Evolutionary conservation across 2,797 vertebrate species (phyloP), one percentile per base, ranked within the genome.

Genomic region (Sebastes dallii): DNA sequence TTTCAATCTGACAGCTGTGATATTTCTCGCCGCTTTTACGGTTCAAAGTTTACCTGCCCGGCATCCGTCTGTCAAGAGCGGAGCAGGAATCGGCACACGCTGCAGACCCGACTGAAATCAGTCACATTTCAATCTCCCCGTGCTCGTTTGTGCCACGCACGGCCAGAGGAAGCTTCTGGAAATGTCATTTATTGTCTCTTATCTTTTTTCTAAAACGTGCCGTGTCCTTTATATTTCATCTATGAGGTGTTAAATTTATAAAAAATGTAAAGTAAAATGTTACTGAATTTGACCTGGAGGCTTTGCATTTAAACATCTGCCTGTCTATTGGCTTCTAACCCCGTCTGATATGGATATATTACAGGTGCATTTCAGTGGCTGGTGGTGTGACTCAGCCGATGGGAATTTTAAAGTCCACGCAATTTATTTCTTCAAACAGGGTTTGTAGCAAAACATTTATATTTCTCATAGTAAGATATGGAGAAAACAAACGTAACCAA

Each of bases 1-100:
- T 50, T 22, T 65, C 58, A 58, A 18, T 14, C 27, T 66, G 61
- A 74, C 75, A 30, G 66, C 62, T 69, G 70, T 65, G 70, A 66
- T 56, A 61, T 81, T 83, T 84, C 34, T 3, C 22, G n/a, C 64
- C 42, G 69, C 54, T 84, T 77, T 77, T 67, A 46, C 78, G 66
- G 56, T 80, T 74, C 14, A n/a, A 59, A 70, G 13, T 66, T 69
- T 9, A 79, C 83, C 67, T 42, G 34, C 54, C 22, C 16, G 8
- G 42, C 42, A 46, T 50, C 67, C 18, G 18, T 66, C 64, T 52
- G 77, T 72, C 72, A 76, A 76, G 68, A 25, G 11, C n/a, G 12
- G 54, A 65, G 18, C 62, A 72, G 52, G 55, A 71, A 68, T 46
- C 56, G 2, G 18, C 72, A 39, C 69, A 62, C 27, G 3, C 25